A percentile compares a stretch with the other conserved stretches of the same genome.
These are phyloP conservation scores for Lordiphosa collinella DNA, from an alignment of 1,140 invertebrate species.

Conservation along the genomic window DNA sequence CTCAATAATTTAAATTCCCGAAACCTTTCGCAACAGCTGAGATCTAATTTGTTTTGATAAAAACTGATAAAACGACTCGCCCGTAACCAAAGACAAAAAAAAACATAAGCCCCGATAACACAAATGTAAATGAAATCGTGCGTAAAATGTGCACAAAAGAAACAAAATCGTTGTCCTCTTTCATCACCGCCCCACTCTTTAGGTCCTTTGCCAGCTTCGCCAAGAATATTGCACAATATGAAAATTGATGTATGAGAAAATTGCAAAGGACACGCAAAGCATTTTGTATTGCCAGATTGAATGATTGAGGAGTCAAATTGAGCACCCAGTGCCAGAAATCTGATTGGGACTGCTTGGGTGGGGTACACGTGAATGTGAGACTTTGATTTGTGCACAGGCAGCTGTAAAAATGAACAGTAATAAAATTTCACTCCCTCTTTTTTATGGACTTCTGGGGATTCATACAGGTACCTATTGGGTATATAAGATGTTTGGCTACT, in stretches of 20 bases:
- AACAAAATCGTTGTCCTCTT: conserved; percentile 32
- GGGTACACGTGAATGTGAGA: not conserved
- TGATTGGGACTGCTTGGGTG: not conserved
- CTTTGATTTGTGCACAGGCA: conserved; percentile 59
- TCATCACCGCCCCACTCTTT: not conserved
- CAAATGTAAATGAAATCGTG: conserved; percentile 72
- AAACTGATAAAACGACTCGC: conserved; percentile 36
- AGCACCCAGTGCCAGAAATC: not conserved
- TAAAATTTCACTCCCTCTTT: conserved; percentile 43
- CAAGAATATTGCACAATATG: conserved; percentile 46
- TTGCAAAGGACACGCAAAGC: conserved; percentile 72
- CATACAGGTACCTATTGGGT: conserved; percentile 19
- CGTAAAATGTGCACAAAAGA: conserved; percentile 70
- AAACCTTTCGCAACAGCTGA: conserved; percentile 16
- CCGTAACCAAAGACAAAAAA: conserved; percentile 21
- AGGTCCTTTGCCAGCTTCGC: not conserved
- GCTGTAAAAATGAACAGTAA: conserved; percentile 55
- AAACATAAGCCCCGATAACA: conserved; percentile 24
- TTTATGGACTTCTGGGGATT: conserved; percentile 8
- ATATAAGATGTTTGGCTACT: conserved; percentile 7
- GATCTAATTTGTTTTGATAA: conserved; percentile 55
- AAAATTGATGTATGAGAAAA: conserved; percentile 75
- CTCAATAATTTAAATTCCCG: not conserved
- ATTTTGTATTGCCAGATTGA: conserved; percentile 54
- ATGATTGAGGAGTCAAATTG: conserved; percentile 51